Conservation (phyloP, 2,113 vertebrate genomes). For the Cephalophus harveyi region DNA sequence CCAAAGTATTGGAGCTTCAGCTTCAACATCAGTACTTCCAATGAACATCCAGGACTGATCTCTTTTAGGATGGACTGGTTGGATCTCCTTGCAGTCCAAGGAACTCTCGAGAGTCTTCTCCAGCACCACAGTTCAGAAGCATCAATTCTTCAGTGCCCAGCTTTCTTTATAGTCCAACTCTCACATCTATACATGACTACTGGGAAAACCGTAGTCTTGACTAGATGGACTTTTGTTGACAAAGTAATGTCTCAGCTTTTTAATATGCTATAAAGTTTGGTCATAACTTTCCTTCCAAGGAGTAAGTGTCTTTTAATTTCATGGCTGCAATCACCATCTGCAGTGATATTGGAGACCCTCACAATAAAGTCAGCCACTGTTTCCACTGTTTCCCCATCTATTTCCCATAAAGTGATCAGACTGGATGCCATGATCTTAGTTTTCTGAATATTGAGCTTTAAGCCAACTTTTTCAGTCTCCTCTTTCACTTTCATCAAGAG, state of each 20-base stretch:
- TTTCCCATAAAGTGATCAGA: neutral
- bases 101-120: too few relatives aligned
- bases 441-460: neutral
- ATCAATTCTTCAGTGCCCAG: too few relatives aligned
- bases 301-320: neutral
- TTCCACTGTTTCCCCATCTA: neutral
- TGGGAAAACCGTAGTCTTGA: neutral
- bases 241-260: neutral
- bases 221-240: neutral
- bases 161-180: too few relatives aligned
- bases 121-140: too few relatives aligned
- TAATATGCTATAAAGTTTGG: neutral
- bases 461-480: neutral
- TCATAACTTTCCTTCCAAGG: neutral
- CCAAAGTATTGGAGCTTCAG: too few relatives aligned
- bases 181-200: too few relatives aligned
- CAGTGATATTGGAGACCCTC: neutral
- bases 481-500: neutral
- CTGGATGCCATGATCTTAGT: neutral
- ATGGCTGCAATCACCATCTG: neutral
- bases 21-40: too few relatives aligned
- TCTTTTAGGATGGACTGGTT: too few relatives aligned
- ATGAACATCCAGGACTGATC: too few relatives aligned
- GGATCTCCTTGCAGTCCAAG: too few relatives aligned
- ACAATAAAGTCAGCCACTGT: neutral